Base-by-base conservation (phyloP, 1,140 invertebrate genomes). In the Drosophila setifemur region DNA sequence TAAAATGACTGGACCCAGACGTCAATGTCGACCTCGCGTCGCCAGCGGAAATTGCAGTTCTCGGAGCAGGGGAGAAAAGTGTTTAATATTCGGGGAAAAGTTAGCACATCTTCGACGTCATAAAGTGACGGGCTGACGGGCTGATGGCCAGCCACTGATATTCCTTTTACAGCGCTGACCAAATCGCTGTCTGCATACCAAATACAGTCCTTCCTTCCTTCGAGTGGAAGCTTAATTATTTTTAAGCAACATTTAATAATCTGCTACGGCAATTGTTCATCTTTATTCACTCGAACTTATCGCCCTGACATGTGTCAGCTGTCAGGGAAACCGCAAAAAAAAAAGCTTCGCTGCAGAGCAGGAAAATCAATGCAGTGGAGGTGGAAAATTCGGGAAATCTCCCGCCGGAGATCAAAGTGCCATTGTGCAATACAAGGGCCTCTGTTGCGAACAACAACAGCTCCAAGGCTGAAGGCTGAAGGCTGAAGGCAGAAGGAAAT, bases 1-100 rank as follows among this genome's bases (percentile, higher is more conserved):
- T 71, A 71, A 71, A 71, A 71, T 60, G 21, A 14, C 19, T 37
- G 28, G 31, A 12, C 28, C 52, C 64, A 64, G 67, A 69, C 67
- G 37, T 69, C 67, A 70, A 69, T 58, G 67, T 70, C 64, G 67
- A 55, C 53, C 66, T 70, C 45, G 31, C 42, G 67, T 60, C 54
- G 67, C 68, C 67, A 60, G 45, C 66, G 66, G 53, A 69, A 53
- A 69, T 57, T 48, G 66, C 66, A 57, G 33, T 37, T n/a, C 33
- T 11, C 12, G 7, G 14, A 16, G 4, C 11, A 33, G 11, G 31
- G 9, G 33, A 16, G 67, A 54, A 48, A 57, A 57, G 28, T 42
- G 52, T 70, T 70, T 70, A 70, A 60, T 70, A 70, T 70, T 70
- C 66, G 67, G 43, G 12, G 60, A 70, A 70, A 70, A 70, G 67